A percentile compares a stretch with the other conserved stretches of the same genome.
Conservation (phyloP, 2,888 invertebrate species). For the Therioaphis trifolii region DNA sequence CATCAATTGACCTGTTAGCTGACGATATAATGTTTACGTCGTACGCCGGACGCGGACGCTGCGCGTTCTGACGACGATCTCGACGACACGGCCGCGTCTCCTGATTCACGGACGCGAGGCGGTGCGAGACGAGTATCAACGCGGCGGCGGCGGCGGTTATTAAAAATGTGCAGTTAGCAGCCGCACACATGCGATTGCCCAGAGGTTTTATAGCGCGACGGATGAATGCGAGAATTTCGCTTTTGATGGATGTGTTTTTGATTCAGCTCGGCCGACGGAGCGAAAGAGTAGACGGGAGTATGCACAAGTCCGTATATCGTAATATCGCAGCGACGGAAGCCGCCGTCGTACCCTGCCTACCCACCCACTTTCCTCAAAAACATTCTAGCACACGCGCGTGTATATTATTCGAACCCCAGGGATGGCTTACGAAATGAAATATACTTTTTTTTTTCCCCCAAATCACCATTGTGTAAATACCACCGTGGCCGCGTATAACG, state of each 20-base stretch:
- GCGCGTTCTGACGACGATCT: too few relatives aligned
- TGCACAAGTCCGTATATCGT: conserved; percentile 47
- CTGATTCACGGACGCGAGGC: background rate
- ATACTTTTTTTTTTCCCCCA: conserved; percentile 18
- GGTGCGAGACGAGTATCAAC: too few relatives aligned
- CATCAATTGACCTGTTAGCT: too few relatives aligned
- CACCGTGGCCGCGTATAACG: background rate
- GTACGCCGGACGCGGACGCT: too few relatives aligned
- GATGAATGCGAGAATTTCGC: conserved; percentile 20
- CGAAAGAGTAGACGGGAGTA: conserved; percentile 10
- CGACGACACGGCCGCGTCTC: too few relatives aligned
- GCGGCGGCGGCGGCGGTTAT: background rate
- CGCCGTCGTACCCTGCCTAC: background rate
- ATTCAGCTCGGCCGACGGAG: conserved; percentile 34
- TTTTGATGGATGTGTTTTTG: conserved; percentile 55
- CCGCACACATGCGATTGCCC: too few relatives aligned
- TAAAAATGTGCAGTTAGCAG: background rate
- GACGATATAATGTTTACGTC: too few relatives aligned
- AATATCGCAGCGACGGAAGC: conserved; percentile 4
- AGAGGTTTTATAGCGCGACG: background rate
- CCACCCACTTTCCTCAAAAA: background rate
- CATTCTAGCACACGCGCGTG: background rate
- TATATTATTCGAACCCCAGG: background rate
- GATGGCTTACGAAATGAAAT: conserved; percentile 20
- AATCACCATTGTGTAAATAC: conserved; percentile 19